These are phyloP conservation scores for Gallinago nigripennis DNA, from an alignment of 2,797 vertebrate genomes.

Conservation along the genomic window DNA sequence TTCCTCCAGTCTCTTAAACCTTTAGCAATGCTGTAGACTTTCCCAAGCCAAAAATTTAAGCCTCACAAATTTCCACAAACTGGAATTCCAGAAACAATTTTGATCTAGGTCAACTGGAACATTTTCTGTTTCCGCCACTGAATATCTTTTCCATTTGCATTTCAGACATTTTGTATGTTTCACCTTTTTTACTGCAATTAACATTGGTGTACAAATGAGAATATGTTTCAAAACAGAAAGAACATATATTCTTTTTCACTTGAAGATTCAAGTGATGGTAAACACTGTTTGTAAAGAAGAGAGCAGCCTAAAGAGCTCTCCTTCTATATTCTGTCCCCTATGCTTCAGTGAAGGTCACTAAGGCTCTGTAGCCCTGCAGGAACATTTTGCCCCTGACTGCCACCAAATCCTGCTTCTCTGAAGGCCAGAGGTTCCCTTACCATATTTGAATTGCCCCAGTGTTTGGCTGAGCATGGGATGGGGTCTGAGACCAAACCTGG, in stretches of 20 bases:
- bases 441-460: accelerated
- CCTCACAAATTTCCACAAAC: background rate
- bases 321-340: accelerated
- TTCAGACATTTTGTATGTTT: background rate
- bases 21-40: background rate
- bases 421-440: background rate
- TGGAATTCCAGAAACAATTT: background rate
- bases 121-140: background rate
- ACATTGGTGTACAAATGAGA: background rate
- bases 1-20: background rate
- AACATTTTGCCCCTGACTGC: accelerated
- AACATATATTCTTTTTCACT: background rate
- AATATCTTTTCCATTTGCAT: background rate
- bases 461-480: background rate
- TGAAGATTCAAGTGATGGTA: background rate
- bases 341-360: background rate
- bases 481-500: background rate
- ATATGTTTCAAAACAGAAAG: background rate
- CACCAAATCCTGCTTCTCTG: background rate
- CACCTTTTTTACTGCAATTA: background rate
- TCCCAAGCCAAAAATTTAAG: background rate
- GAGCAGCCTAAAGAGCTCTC: background rate
- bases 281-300: background rate
- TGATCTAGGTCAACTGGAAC: background rate
- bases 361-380: background rate